Base-by-base conservation (phyloP, 2,888 invertebrate species). In the Tachystola acroxantha region DNA sequence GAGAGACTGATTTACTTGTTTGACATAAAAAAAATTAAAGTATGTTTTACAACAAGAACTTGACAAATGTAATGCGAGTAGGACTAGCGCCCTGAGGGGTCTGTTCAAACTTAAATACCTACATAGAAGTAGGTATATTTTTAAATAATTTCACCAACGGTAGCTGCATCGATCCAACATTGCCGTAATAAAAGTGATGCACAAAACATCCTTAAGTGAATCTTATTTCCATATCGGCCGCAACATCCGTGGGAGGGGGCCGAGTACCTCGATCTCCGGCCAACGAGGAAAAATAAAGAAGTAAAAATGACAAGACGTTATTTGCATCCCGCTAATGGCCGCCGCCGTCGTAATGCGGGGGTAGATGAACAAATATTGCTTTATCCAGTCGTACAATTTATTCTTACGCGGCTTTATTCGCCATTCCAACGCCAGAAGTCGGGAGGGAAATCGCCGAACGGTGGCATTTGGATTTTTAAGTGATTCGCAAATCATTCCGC, bases 281-380 rank as follows among this genome's bases (percentile, higher is more conserved):
- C 64, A 67, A 71, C 62, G 67, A 72, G 68, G 64, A 69, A 76
- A 82, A 82, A 84, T 82, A 84, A 85, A 82, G 75, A 82, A 81
- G 80, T 74, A 76, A 81, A 85, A 84, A 81, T 82, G 80, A 82
- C 85, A 84, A 86, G 85, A 85, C 80, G 84, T 78, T 86, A 84
- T 86, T 84, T 85, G 85, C 84, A 84, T 84, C 80, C 63, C 77
- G 76, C 84, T 86, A 86, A 86, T 86, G 86, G 84, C 67, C 64
- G 72, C 68, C 56, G 69, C 72, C 67, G 68, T 61, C 77, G 78
- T 82, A 82, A 82, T 81, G 80, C 82, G 77, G 79, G 84, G 84
- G 84, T 78, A 82, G 80, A 76, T 76, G 82, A 82, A 84, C 84
- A 85, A 86, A 85, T 85, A 85, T 85, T 81, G 78, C 84, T 84